Evolutionary conservation across 2,888 invertebrate genomes (phyloP).

Genomic region (Drosophila macrospina): DNA sequence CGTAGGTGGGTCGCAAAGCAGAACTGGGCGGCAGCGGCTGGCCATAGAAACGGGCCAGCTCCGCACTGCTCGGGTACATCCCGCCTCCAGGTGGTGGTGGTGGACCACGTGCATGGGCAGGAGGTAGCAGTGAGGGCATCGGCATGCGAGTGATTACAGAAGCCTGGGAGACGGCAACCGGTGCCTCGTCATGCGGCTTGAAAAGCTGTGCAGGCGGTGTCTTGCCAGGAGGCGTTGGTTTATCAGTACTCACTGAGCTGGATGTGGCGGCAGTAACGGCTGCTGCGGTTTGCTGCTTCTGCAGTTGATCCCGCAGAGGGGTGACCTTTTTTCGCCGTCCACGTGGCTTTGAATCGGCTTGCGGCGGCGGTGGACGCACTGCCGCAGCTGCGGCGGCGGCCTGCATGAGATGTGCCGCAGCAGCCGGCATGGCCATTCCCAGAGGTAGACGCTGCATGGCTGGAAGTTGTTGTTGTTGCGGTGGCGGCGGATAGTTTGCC

Average conservation of each 20-base stretch:
- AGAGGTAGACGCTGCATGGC: constrained; percentile 65
- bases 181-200: constrained; percentile 83
- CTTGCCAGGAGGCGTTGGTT: constrained; percentile 51
- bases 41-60: constrained; percentile 79
- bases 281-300: constrained; percentile 86
- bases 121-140: constrained; percentile 55
- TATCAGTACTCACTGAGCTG: constrained; percentile 26
- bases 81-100: constrained; percentile 38
- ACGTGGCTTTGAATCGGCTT: constrained; percentile 78
- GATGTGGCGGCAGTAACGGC: constrained; percentile 86
- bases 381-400: constrained; percentile 60
- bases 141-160: constrained; percentile 89
- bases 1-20: constrained; percentile 82
- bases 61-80: constrained; percentile 70
- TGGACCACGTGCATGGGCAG: constrained; percentile 60
- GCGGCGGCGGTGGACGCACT: constrained; percentile 49
- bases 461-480: constrained; percentile 61
- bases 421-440: constrained; percentile 62
- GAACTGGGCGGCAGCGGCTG: constrained; percentile 67
- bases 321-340: constrained; percentile 85
- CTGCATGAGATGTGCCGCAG: constrained; percentile 68
- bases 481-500: constrained; percentile 56
- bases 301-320: constrained; percentile 85
- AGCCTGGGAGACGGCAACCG: constrained; percentile 82
- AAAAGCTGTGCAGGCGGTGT: constrained; percentile 86